Percentiles rank a stretch among this genome's conserved stretches.
Conservation (phyloP, 2,888 invertebrate genomes). For the Schizotus pectinicornis region DNA sequence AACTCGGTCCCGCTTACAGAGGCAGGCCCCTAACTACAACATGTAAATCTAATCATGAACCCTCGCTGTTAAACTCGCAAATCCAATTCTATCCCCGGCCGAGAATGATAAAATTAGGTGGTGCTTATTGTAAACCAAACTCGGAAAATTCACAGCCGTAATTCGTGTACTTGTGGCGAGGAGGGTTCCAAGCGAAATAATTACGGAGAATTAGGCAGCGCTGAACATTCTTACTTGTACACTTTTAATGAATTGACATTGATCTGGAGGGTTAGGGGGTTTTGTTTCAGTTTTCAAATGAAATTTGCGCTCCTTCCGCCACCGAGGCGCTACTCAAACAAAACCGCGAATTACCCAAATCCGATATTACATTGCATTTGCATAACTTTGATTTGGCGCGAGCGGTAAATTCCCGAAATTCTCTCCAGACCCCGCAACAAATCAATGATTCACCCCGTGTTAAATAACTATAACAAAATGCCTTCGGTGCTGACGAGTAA, state of each 20-base stretch:
- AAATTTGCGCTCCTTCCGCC: constrained; percentile 41
- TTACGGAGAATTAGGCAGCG: constrained; percentile 57
- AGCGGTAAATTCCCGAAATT: not conserved
- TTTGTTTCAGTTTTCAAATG: constrained; percentile 55
- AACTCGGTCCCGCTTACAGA: constrained; percentile 44
- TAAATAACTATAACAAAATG: constrained; percentile 10
- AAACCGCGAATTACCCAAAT: constrained; percentile 35
- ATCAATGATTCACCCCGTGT: constrained; percentile 21
- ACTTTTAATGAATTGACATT: constrained; percentile 58
- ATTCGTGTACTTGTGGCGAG: constrained; percentile 57
- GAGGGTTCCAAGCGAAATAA: constrained; percentile 56
- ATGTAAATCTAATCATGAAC: constrained; percentile 60
- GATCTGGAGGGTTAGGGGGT: constrained; percentile 50
- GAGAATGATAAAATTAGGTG: constrained; percentile 61
- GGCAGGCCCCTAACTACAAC: constrained; percentile 51
- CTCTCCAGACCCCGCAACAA: constrained; percentile 1
- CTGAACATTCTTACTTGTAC: constrained; percentile 54
- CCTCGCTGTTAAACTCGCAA: constrained; percentile 59
- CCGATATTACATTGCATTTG: constrained; percentile 30
- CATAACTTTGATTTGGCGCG: constrained; percentile 20
- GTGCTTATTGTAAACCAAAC: constrained; percentile 64
- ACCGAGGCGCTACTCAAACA: constrained; percentile 28
- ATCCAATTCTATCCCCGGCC: constrained; percentile 60
- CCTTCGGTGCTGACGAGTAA: constrained; percentile 36
- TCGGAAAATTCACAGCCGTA: constrained; percentile 60